Evolutionary conservation across 2,888 invertebrate genomes (phyloP), one percentile per base, ranked within the genome.

Genomic region (Nemotelus nigrinus): DNA sequence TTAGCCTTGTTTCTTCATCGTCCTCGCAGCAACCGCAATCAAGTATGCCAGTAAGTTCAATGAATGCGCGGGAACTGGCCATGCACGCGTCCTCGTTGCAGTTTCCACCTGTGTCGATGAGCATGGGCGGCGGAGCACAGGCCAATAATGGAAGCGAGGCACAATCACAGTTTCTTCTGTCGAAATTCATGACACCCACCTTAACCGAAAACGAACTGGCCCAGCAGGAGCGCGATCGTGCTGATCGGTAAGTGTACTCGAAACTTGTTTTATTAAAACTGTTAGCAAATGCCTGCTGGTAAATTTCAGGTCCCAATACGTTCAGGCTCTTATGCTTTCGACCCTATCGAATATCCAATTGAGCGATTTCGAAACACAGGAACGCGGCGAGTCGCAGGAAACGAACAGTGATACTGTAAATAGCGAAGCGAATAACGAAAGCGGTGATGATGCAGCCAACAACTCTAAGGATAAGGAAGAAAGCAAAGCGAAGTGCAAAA

Each of bases 281-380:
- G 6, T n/a, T 25, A 25, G 6, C 5, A 25, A 25, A 25, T 60
- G n/a, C 60, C 44, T 44, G 48, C 44, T 3, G 41, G 5, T 70
- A 8, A 1, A 45, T 80, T 81, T 50, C 72, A 87, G 87, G 79
- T 87, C 87, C 77, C 88, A 91, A 83, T 93, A 92, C 88, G 91
- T 93, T 80, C 92, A 93, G 87, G 91, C 93, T 86, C 86, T 93
- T 82, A 86, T 93, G 81, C 86, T 93, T 82, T 91, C 92, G 57
- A 90, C 92, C 78, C 85, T 90, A 83, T 87, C 88, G 77, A 88
- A 83, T 81, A 82, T 82, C 80, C 81, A 83, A 78, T 79, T 84
- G 72, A 80, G 80, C 79, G 78, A 79, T 43, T 82, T 82, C 74
- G 82, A 82, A 72, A 58, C 71, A 53, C 83, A 83, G 53, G 82